Evolutionary conservation across 2,113 vertebrate genomes (phyloP).

Genomic region (Zeus faber): DNA sequence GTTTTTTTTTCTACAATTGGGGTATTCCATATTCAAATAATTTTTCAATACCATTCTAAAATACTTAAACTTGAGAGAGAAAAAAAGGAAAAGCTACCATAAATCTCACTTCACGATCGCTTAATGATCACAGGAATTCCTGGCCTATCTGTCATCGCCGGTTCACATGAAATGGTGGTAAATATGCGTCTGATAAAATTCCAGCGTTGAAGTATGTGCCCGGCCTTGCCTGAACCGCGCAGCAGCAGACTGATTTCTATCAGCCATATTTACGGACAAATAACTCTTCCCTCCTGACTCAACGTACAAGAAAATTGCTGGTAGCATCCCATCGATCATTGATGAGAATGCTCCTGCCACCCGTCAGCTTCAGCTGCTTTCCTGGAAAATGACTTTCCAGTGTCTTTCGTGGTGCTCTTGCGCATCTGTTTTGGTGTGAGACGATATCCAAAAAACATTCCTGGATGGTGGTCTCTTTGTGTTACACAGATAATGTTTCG

Average conservation of each 20-base stretch:
- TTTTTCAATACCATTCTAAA: no score
- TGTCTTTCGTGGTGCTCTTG: conserved; percentile 2
- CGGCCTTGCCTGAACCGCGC: conserved; percentile 66
- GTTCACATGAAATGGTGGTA: conserved; percentile 67
- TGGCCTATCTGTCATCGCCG: conserved; percentile 66
- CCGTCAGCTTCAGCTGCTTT: neutral
- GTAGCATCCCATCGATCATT: conserved; percentile 19
- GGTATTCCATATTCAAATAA: no score
- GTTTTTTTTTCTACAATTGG: no score
- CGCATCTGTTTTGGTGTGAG: conserved; percentile 17
- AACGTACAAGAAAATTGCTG: conserved; percentile 24
- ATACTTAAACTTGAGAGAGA: no score
- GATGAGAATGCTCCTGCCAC: neutral
- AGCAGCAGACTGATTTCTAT: conserved; percentile 55
- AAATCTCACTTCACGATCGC: conserved; percentile 47
- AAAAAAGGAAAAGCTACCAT: no score
- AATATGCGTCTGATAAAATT: conserved; percentile 76
- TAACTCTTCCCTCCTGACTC: conserved; percentile 22
- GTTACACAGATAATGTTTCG: conserved; percentile 24
- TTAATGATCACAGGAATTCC: conserved; percentile 74
- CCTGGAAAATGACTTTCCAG: conserved; percentile 17
- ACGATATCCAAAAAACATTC: conserved; percentile 25
- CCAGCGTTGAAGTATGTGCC: conserved; percentile 68
- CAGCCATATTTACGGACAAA: conserved; percentile 55
- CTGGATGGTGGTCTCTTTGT: conserved; percentile 28